Base-by-base conservation (phyloP, 2,797 vertebrate genomes). In the Hozukius guyotensis region DNA sequence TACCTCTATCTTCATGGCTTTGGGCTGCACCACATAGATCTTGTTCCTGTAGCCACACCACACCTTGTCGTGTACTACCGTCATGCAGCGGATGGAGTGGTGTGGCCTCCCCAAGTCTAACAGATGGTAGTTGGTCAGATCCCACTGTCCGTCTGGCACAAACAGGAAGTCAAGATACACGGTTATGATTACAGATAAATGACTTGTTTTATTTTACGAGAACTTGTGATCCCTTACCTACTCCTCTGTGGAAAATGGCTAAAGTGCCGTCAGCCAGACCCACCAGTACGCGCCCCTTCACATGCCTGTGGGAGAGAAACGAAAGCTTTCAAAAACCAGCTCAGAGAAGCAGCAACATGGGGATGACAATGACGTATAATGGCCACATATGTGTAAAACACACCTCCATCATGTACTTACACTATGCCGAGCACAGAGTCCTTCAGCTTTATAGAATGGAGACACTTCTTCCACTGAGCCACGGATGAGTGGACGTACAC, bases 21-120 rank as follows among this genome's bases (percentile, higher is more conserved):
- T 98, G 64, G 99, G 99, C 61, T 99, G 97, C 76, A 99, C 96
- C 90, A 99, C 97, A 29, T 97, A 97, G 90, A 99, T 99, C 94
- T 97, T 99, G 95, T 99, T 99, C 92, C 96, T 96, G 94, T 97
- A 98, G 84, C 99, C 99, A 77, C 99, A 99, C 99, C 99, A 99
- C 89, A 99, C 98, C 92, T 97, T 97, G 94, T 99, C 98, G 1
- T 99, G 98, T 1, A 99, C 99, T 46, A 98, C 96, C 1, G 97
- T 97, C 98, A 99, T 99, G 85, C 99, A 99, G 79, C 99, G 97
- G 90, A 99, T 97, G 0, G 99, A 98, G 93, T 99, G 96, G 86
- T 98, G 97, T 0, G 97, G 97, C 27, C 97, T 95, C 49, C 98
- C 98, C 84, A 99, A 87, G 88, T 99, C 98, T 60, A 99, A 82